A percentile compares a stretch with the other conserved stretches of the same genome.
phyloP scores from a whole-genome alignment of 2,797 vertebrate species.

The Rhinophrynus dorsalis region DNA sequence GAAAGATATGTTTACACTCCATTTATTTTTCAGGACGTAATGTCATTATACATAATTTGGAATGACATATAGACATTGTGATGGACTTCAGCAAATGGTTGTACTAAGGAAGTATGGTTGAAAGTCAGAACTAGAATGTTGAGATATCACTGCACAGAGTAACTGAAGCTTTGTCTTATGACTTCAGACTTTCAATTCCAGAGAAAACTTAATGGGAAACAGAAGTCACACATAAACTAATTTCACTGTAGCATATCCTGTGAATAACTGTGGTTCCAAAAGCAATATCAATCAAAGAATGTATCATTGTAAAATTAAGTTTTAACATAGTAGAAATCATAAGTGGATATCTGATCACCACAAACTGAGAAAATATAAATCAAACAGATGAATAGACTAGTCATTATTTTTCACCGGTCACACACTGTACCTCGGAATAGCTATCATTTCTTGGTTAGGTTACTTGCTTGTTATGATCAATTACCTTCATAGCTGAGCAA shows the following conservation, averaged over 20 bases:
- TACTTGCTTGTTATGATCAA: no score
- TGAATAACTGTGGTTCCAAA: neutral
- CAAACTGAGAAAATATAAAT: no score
- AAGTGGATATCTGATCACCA: neutral
- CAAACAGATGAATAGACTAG: no score
- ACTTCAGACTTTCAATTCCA: neutral
- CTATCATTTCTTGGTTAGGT: no score
- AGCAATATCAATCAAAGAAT: neutral
- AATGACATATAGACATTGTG: neutral
- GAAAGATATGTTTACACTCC: no score
- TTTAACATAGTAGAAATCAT: neutral
- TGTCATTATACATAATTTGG: neutral
- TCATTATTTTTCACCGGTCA: no score
- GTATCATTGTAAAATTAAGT: neutral
- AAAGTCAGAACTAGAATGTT: conserved; percentile 7
- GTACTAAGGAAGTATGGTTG: conserved; percentile 28
- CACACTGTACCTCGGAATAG: no score
- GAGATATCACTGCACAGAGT: neutral
- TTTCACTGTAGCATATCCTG: neutral
- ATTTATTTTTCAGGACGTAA: no score
- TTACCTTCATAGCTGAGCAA: no score
- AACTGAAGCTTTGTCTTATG: conserved; percentile 11
- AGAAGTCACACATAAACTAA: conserved; percentile 10
- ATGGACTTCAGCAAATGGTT: neutral
- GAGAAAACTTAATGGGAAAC: neutral